A percentile compares a stretch with the other conserved stretches of the same genome.
phyloP scores from a whole-genome alignment of 2,888 invertebrate genomes.

The Tryphoninae sp. region DNA sequence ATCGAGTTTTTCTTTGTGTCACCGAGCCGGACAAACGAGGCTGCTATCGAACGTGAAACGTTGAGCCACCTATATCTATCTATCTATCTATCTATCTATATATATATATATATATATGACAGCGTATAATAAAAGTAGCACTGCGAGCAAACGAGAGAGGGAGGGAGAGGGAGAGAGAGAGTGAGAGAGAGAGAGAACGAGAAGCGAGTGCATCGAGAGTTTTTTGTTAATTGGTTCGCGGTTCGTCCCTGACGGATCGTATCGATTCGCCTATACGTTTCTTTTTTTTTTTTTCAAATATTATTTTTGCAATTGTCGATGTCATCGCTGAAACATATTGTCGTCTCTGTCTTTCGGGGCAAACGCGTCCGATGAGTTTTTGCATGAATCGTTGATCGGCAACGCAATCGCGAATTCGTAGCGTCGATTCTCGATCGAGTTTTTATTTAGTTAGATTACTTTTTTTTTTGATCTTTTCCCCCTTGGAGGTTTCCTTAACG shows the following conservation, averaged over 20 bases:
- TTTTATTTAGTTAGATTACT: too few species aligned
- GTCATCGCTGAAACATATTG: background rate
- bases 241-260: conserved; percentile 43
- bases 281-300: background rate
- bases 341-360: background rate
- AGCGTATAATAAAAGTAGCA: background rate
- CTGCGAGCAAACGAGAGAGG: conserved; percentile 5
- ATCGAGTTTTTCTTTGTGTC: conserved; percentile 27
- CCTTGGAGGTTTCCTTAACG: too few species aligned
- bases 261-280: background rate
- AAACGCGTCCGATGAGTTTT: conserved; percentile 23
- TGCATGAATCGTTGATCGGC: conserved; percentile 10
- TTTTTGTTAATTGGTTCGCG: conserved; percentile 57
- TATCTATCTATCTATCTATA: background rate
- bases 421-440: background rate
- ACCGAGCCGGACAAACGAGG: conserved; percentile 30
- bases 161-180: too few species aligned
- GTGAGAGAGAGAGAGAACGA: too few species aligned
- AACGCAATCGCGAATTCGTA: background rate
- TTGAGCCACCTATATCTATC: background rate
- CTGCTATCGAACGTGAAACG: conserved; percentile 34
- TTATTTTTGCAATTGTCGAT: background rate
- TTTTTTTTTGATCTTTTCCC: too few species aligned
- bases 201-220: conserved; percentile 12
- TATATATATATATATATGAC: background rate